Evolutionary conservation across 2,113 vertebrate species (phyloP).

Genomic region (Myiagra hebetior): DNA sequence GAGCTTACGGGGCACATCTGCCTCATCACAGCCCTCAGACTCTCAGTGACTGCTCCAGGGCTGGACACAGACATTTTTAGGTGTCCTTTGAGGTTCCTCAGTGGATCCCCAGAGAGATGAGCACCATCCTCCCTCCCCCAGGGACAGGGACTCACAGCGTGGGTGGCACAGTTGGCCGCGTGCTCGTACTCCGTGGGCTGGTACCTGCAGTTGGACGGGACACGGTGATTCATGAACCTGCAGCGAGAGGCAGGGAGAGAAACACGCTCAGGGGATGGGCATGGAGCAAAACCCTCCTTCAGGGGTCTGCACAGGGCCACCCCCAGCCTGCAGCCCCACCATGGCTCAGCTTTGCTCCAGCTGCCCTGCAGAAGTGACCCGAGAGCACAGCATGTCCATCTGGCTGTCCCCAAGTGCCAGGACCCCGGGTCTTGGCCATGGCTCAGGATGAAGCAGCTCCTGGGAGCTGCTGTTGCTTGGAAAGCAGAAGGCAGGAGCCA

Average conservation of each 20-base stretch:
- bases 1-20: not conserved
- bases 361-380: not conserved
- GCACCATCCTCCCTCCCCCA: rapidly evolving
- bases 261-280: rapidly evolving
- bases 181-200: conserved; percentile 94
- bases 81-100: not conserved
- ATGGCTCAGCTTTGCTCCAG: not conserved
- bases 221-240: conserved; percentile 95
- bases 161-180: conserved; percentile 91
- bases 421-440: not conserved
- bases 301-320: not conserved
- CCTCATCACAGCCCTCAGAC: not conserved
- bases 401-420: not conserved
- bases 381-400: not conserved
- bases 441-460: not conserved
- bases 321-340: not conserved
- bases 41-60: not conserved
- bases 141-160: conserved; percentile 80
- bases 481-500: not conserved
- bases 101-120: not conserved
- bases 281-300: not conserved
- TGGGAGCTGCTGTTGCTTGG: not conserved
- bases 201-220: conserved; percentile 87
- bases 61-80: not conserved
- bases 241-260: not conserved